Evolutionary conservation across 1,140 invertebrate species (phyloP).

Genomic region (Xylocopa sonorina): DNA sequence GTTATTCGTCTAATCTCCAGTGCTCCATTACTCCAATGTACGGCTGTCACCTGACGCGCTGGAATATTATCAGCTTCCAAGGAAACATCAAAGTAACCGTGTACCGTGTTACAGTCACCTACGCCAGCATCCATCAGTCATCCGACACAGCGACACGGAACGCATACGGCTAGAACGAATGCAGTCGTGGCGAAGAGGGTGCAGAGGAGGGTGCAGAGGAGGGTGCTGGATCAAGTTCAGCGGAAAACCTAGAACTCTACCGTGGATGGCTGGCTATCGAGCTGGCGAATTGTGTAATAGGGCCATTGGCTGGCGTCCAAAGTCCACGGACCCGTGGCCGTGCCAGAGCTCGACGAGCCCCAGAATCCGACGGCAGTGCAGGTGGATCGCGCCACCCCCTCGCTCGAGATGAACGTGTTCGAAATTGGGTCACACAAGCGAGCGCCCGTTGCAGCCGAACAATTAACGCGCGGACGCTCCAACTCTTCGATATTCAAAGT

Average conservation of each 20-base stretch:
- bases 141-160: too few species aligned
- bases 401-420: constrained; percentile 54
- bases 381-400: constrained; percentile 40
- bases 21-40: too few species aligned
- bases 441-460: constrained; percentile 18
- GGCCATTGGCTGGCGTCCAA: constrained; percentile 66
- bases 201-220: not conserved
- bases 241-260: constrained; percentile 31
- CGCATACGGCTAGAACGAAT: too few species aligned
- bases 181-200: not conserved
- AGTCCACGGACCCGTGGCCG: constrained; percentile 52
- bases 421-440: constrained; percentile 63
- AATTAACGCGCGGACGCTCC: constrained; percentile 24
- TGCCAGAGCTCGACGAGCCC: constrained; percentile 3
- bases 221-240: constrained; percentile 33
- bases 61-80: too few species aligned
- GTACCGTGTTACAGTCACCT: too few species aligned
- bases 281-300: constrained; percentile 57
- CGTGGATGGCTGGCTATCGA: constrained; percentile 53
- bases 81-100: too few species aligned
- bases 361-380: constrained; percentile 19
- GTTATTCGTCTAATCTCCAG: too few species aligned
- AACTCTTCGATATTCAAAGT: not conserved
- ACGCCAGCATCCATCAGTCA: too few species aligned
- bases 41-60: too few species aligned